Conservation (phyloP, 1,140 invertebrate genomes). For the Trissolcus basalis region DNA sequence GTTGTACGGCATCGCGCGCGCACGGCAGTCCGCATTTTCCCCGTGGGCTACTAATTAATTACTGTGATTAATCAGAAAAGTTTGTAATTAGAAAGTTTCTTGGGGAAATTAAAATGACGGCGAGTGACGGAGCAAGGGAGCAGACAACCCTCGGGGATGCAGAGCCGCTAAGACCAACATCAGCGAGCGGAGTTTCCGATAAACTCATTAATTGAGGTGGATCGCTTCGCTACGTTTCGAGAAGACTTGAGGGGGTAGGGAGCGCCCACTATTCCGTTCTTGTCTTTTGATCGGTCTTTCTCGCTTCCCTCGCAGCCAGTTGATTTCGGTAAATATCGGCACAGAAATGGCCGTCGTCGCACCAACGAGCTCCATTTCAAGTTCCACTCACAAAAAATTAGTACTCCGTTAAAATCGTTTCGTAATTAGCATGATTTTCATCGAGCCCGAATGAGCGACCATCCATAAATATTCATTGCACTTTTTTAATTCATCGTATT, state of each 20-base stretch:
- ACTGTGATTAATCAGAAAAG: constrained; percentile 78
- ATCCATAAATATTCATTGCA: too few relatives aligned
- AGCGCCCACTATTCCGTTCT: neutral
- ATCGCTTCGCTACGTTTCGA: constrained; percentile 64
- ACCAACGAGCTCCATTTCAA: constrained; percentile 43
- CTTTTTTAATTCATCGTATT: too few relatives aligned
- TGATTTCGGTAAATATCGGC: constrained; percentile 6
- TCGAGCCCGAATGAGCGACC: constrained; percentile 9
- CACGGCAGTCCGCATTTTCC: constrained; percentile 63
- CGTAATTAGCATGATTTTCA: constrained; percentile 42
- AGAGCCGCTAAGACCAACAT: constrained; percentile 60
- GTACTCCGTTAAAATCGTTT: constrained; percentile 28
- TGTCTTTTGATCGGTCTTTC: neutral
- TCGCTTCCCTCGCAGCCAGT: constrained; percentile 15
- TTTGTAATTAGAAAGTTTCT: constrained; percentile 78
- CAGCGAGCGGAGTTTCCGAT: constrained; percentile 69
- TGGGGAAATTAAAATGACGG: constrained; percentile 76
- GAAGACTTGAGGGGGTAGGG: constrained; percentile 27
- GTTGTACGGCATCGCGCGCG: constrained; percentile 54
- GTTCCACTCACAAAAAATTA: constrained; percentile 22
- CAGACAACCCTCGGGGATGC: constrained; percentile 55
- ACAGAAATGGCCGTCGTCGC: constrained; percentile 50
- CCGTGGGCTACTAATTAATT: constrained; percentile 75
- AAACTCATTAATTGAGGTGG: constrained; percentile 77
- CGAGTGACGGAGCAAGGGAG: constrained; percentile 68